phyloP scores from a whole-genome alignment of 2,797 vertebrate species.

The Buphagus erythrorhynchus region DNA sequence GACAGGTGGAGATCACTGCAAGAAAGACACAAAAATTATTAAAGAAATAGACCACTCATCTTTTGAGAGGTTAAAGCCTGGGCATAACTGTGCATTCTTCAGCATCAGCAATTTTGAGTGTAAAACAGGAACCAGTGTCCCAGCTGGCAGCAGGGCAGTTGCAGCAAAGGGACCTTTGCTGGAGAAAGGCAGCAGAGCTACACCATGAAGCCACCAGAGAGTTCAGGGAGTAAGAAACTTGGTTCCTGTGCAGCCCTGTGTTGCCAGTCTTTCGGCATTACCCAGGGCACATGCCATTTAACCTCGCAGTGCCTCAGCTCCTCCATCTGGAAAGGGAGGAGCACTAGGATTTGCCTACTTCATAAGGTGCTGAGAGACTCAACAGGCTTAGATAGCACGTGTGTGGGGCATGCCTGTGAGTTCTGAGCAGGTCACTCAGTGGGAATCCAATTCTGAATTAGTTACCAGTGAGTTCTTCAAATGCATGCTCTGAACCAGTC shows the following conservation, averaged over 20 bases:
- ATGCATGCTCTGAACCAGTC: background rate
- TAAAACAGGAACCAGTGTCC: accelerated
- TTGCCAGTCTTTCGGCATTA: background rate
- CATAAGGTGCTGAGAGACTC: background rate
- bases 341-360: background rate
- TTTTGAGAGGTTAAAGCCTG: background rate
- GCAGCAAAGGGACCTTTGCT: background rate
- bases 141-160: background rate
- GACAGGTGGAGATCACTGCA: background rate
- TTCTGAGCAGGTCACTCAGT: background rate
- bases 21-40: background rate
- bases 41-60: background rate
- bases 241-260: background rate
- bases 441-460: background rate
- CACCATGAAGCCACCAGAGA: background rate
- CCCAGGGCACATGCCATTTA: background rate
- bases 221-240: background rate
- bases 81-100: background rate
- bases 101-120: background rate
- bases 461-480: background rate
- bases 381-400: background rate
- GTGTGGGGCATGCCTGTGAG: background rate
- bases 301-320: background rate
- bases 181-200: background rate
- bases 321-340: background rate